Conservation (phyloP, 2,113 vertebrate species). For the Emydura subglobosa region DNA sequence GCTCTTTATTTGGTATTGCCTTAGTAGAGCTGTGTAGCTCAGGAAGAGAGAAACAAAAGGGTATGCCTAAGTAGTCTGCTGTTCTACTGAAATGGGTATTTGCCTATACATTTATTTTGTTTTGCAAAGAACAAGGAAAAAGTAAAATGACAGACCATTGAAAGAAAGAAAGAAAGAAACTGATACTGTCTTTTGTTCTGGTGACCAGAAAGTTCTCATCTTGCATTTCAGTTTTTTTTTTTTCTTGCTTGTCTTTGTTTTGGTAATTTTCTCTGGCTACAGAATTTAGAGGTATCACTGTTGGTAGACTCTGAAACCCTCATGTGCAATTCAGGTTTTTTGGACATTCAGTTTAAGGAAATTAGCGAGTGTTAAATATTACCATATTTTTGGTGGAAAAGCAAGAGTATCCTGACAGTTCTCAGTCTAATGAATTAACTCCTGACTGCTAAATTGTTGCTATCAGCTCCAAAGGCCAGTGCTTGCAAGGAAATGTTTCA, state of each 20-base stretch:
- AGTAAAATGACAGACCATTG: not conserved
- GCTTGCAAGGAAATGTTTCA: conserved; percentile 48
- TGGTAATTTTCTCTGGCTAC: not conserved
- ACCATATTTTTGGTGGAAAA: conserved; percentile 73
- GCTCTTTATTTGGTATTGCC: not conserved
- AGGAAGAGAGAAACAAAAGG: not conserved
- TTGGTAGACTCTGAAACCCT: not conserved
- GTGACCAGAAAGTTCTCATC: not conserved
- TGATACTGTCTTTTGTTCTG: not conserved
- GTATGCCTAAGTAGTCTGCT: not conserved
- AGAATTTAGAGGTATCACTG: conserved; percentile 17
- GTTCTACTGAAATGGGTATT: not conserved
- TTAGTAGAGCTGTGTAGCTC: not conserved
- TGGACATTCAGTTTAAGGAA: conserved; percentile 53
- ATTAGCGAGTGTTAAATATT: conserved; percentile 75
- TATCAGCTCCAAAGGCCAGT: conserved; percentile 47
- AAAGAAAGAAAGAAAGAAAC: conserved; percentile 14
- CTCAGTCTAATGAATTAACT: conserved; percentile 70
- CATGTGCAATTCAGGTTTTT: not conserved
- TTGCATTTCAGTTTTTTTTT: not conserved
- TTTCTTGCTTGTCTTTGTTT: not conserved
- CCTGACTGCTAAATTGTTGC: conserved; percentile 72
- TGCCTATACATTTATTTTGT: not conserved
- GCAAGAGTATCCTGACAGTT: conserved; percentile 68
- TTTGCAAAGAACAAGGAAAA: not conserved